Conservation (phyloP, 2,888 invertebrate species). For the Halocaridina rubra region DNA sequence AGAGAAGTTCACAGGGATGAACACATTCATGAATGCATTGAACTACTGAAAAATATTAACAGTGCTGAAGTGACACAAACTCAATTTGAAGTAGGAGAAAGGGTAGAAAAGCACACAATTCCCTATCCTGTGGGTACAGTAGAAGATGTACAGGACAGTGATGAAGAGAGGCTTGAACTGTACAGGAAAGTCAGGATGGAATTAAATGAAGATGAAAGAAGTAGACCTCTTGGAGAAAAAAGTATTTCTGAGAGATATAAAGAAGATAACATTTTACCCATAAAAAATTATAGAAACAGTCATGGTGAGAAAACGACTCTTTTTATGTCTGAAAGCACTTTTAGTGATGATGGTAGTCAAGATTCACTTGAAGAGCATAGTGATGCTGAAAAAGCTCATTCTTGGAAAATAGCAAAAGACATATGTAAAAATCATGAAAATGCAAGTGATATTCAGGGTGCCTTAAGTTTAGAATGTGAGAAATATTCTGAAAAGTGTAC, state of each 20-base stretch:
- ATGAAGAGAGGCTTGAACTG: slow-evolving; percentile 17
- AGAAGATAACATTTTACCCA: neutral
- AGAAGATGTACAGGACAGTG: slow-evolving; percentile 9
- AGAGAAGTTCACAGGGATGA: too few species aligned
- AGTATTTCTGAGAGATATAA: neutral
- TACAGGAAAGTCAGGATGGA: slow-evolving; percentile 24
- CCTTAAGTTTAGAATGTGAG: neutral
- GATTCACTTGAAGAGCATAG: neutral
- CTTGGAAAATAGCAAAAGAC: neutral
- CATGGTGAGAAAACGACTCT: neutral
- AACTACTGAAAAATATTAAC: too few species aligned
- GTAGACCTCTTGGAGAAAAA: neutral
- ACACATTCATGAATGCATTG: too few species aligned
- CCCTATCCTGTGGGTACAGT: too few species aligned
- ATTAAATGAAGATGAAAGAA: slow-evolving; percentile 27
- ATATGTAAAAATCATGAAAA: neutral
- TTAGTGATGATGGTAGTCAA: neutral
- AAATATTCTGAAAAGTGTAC: neutral
- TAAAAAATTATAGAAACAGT: neutral
- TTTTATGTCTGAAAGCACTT: neutral
- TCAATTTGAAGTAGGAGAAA: too few species aligned
- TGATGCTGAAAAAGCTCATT: neutral
- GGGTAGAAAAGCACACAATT: too few species aligned
- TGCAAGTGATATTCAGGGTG: neutral
- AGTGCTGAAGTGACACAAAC: too few species aligned